A percentile compares a stretch with the other conserved stretches of the same genome.
phyloP scores from a whole-genome alignment of 2,888 invertebrate species.

The Blastobasis adustella region DNA sequence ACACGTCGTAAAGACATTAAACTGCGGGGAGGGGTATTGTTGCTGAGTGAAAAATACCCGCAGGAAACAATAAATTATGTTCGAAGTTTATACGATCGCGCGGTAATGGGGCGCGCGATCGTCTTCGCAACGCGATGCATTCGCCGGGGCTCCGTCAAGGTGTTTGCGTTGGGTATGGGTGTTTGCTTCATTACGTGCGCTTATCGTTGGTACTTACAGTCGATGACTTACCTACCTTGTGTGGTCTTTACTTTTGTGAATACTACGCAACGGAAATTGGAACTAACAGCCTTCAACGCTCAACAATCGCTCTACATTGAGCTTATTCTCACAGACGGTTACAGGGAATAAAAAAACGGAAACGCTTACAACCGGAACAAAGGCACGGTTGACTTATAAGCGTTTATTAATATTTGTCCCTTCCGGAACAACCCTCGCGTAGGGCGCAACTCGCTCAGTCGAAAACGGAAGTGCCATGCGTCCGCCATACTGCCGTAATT shows the following conservation, averaged over 20 bases:
- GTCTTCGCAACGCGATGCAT: constrained; percentile 20
- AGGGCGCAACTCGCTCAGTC: constrained; percentile 55
- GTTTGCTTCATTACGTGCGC: no score
- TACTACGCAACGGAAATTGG: no score
- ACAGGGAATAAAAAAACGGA: constrained; percentile 36
- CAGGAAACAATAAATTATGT: constrained; percentile 72
- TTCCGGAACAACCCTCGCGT: constrained; percentile 61
- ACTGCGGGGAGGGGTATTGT: constrained; percentile 51
- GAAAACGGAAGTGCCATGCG: constrained; percentile 71
- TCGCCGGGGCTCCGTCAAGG: constrained; percentile 4
- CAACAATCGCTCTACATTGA: no score
- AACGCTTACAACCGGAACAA: constrained; percentile 45
- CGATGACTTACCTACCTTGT: no score
- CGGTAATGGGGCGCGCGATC: constrained; percentile 51
- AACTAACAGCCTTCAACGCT: no score
- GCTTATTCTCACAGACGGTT: background rate
- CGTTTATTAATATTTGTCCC: constrained; percentile 60
- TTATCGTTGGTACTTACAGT: no score
- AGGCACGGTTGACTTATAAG: constrained; percentile 55
- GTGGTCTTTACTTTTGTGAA: no score
- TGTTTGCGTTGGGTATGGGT: no score
- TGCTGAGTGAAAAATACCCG: constrained; percentile 62
- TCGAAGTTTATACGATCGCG: constrained; percentile 66
- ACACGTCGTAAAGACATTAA: constrained; percentile 63
- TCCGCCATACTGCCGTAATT: constrained; percentile 59